These are phyloP conservation scores for Meloidogyne chitwoodi DNA, from an alignment of 1,140 invertebrate species.

Conservation along the genomic window DNA sequence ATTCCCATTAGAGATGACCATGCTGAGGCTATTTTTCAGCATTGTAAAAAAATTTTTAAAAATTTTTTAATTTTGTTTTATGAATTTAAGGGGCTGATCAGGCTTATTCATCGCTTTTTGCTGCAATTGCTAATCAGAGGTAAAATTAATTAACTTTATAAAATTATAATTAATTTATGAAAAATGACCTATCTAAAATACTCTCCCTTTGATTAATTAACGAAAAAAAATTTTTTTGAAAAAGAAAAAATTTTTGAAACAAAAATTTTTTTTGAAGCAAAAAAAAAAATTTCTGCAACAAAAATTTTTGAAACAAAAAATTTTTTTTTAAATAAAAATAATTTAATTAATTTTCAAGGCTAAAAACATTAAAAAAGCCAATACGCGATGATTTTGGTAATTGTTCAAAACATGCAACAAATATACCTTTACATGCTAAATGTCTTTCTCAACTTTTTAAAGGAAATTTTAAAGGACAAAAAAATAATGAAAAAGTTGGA, in stretches of 20 bases:
- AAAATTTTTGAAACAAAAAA: too few species aligned
- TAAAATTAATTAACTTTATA: neutral
- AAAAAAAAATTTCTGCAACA: too few species aligned
- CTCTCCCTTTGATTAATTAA: too few species aligned
- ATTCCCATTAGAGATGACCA: conserved; percentile 14
- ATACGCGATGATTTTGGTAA: conserved; percentile 24
- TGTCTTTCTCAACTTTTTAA: conserved; percentile 31
- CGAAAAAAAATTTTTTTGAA: too few species aligned
- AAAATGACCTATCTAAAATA: neutral
- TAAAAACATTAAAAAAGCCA: conserved; percentile 24
- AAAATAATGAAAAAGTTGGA: neutral
- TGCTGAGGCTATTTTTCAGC: conserved; percentile 15
- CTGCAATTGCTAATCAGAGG: conserved; percentile 18
- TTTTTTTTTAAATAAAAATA: too few species aligned
- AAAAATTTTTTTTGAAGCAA: too few species aligned
- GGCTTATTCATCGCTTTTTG: conserved; percentile 8
- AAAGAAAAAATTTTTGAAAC: too few species aligned
- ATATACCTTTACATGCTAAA: conserved; percentile 28
- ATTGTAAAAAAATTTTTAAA: neutral
- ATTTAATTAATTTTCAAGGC: neutral
- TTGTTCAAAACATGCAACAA: conserved; percentile 30
- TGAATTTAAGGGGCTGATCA: conserved; percentile 6
- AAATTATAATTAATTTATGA: neutral
- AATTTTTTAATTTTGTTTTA: neutral
- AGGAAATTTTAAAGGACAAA: conserved; percentile 24